phyloP scores from a whole-genome alignment of 2,113 vertebrate species.

The Spheniscus mendiculus region DNA sequence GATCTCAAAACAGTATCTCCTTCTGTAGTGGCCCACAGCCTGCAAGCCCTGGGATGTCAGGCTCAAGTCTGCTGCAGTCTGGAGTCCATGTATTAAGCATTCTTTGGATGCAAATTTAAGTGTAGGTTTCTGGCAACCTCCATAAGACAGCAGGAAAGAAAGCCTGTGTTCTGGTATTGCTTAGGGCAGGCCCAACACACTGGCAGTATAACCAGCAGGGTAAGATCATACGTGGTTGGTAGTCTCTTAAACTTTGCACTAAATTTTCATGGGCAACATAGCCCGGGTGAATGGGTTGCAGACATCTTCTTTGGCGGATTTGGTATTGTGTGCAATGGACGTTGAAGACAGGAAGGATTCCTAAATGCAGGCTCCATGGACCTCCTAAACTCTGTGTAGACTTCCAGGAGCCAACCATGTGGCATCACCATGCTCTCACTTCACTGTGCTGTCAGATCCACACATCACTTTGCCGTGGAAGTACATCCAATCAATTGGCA shows the following conservation, averaged over 20 bases:
- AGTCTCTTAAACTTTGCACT: background rate
- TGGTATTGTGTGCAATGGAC: background rate
- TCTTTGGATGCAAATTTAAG: background rate
- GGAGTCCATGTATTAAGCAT: background rate
- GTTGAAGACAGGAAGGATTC: background rate
- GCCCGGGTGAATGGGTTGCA: background rate
- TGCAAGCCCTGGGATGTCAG: background rate
- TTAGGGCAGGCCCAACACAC: background rate
- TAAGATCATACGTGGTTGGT: fast-evolving
- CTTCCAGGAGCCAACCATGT: background rate
- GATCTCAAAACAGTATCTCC: background rate
- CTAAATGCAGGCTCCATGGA: background rate
- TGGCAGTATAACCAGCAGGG: background rate
- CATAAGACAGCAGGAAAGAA: background rate
- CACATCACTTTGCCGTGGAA: background rate
- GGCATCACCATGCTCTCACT: background rate
- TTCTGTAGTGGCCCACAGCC: background rate
- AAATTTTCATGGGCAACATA: background rate
- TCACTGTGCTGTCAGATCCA: background rate
- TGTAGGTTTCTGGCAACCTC: background rate
- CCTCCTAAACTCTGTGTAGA: background rate
- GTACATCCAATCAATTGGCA: fast-evolving
- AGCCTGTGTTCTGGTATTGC: background rate
- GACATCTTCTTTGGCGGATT: background rate
- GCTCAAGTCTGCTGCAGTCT: background rate